A percentile compares a stretch with the other conserved stretches of the same genome.
phyloP scores from a whole-genome alignment of 2,888 invertebrate genomes.

The Lepidonotus clava region DNA sequence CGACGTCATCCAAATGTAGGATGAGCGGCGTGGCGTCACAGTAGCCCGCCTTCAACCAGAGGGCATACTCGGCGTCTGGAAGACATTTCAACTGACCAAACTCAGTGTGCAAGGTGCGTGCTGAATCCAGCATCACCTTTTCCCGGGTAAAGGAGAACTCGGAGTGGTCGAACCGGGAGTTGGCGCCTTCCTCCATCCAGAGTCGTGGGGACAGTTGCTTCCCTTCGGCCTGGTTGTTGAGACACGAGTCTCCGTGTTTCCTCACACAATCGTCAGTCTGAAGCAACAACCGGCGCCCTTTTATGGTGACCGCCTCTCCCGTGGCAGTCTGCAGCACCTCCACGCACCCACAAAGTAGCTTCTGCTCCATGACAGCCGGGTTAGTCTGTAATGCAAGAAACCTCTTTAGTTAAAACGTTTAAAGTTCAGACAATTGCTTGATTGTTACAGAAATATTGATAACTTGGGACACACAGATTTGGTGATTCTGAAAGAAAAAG shows the following conservation, averaged over 20 bases:
- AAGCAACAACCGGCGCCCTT: background rate
- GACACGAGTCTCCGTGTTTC: background rate
- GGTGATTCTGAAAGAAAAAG: no score
- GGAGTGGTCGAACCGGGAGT: background rate
- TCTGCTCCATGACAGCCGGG: no score
- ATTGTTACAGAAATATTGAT: no score
- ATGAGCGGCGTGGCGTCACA: conserved; percentile 19
- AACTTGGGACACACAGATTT: no score
- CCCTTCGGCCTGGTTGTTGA: background rate
- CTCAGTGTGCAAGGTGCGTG: background rate
- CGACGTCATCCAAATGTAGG: conserved; percentile 5
- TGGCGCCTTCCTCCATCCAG: background rate
- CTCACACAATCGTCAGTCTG: background rate
- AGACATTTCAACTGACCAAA: background rate
- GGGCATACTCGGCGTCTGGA: background rate
- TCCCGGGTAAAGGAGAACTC: conserved; percentile 6
- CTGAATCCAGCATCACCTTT: background rate
- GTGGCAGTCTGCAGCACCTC: background rate
- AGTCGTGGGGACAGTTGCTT: background rate
- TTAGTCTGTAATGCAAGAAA: no score
- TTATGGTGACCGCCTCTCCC: background rate
- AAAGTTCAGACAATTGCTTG: no score
- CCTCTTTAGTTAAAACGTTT: no score
- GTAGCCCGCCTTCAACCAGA: background rate
- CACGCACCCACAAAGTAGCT: background rate